Evolutionary conservation across 2,888 invertebrate genomes (phyloP).

Genomic region (Urechis unicinctus): DNA sequence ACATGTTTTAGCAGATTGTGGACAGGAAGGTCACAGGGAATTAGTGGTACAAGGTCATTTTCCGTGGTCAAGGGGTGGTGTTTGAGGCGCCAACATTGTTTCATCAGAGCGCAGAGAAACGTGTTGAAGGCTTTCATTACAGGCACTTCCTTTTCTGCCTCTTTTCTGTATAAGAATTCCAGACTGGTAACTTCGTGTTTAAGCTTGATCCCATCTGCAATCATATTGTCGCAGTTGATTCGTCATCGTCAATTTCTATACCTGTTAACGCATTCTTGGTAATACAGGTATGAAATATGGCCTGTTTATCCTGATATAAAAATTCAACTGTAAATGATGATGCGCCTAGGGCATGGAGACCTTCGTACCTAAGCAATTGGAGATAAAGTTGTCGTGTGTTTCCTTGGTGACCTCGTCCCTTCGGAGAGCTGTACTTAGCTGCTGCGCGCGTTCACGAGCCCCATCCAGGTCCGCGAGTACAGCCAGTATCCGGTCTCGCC

Average conservation of each 20-base stretch:
- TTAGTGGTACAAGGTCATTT: constrained; percentile 11
- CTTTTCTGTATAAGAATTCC: constrained; percentile 2
- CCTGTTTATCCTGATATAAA: too few relatives aligned
- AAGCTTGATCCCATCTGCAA: constrained; percentile 13
- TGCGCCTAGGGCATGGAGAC: too few relatives aligned
- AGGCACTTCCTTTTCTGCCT: constrained; percentile 15
- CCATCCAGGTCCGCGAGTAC: constrained; percentile 9
- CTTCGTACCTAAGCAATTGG: constrained; percentile 18
- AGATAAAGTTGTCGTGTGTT: constrained; percentile 19
- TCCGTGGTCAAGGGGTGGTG: constrained; percentile 19
- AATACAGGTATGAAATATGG: too few relatives aligned
- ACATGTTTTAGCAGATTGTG: constrained; percentile 13
- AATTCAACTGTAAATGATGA: too few relatives aligned
- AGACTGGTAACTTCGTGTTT: constrained; percentile 5
- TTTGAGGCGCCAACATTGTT: constrained; percentile 23
- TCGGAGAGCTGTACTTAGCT: constrained; percentile 14
- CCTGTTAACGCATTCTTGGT: too few relatives aligned
- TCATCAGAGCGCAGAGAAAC: constrained; percentile 14
- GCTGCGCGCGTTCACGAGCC: constrained; percentile 10
- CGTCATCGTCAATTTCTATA: too few relatives aligned
- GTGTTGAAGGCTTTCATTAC: constrained; percentile 9
- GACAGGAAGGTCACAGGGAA: constrained; percentile 14
- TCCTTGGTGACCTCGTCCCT: constrained; percentile 21
- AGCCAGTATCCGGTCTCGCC: constrained; percentile 18
- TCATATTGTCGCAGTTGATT: too few relatives aligned